Percentiles rank a stretch among this genome's conserved stretches.
These are phyloP conservation scores for Aporophyla nigra DNA, from an alignment of 2,888 invertebrate genomes.

Conservation along the genomic window DNA sequence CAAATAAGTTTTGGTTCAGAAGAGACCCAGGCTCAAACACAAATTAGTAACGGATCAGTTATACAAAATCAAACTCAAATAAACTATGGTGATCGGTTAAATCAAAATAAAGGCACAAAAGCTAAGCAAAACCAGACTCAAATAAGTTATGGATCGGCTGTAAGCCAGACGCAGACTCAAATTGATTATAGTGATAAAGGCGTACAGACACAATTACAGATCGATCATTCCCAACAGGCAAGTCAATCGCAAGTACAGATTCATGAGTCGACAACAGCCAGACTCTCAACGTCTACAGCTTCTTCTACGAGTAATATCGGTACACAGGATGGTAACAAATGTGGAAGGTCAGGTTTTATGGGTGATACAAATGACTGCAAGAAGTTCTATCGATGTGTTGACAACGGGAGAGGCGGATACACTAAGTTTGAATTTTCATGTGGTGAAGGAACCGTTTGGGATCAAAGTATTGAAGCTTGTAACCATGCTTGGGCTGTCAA, in stretches of 20 bases:
- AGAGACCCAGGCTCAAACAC: constrained; percentile 76
- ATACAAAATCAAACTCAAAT: constrained; percentile 80
- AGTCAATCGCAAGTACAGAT: constrained; percentile 77
- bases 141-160: constrained; percentile 72
- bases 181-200: constrained; percentile 74
- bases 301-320: constrained; percentile 4
- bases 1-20: constrained; percentile 76
- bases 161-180: constrained; percentile 79
- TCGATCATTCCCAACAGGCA: constrained; percentile 76
- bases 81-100: constrained; percentile 70
- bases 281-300: constrained; percentile 49
- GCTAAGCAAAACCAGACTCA: constrained; percentile 78
- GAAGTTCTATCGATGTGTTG: constrained; percentile 93
- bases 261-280: constrained; percentile 68
- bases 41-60: constrained; percentile 73
- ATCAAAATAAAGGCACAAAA: constrained; percentile 53
- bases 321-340: constrained; percentile 39
- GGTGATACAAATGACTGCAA: constrained; percentile 90
- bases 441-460: constrained; percentile 92
- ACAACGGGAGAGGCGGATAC: constrained; percentile 84
- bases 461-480: constrained; percentile 90
- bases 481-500: constrained; percentile 90
- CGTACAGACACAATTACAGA: constrained; percentile 78
- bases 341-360: constrained; percentile 91
- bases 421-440: constrained; percentile 91